Evolutionary conservation across 2,888 invertebrate species (phyloP).

Genomic region (Watsonalla binaria): DNA sequence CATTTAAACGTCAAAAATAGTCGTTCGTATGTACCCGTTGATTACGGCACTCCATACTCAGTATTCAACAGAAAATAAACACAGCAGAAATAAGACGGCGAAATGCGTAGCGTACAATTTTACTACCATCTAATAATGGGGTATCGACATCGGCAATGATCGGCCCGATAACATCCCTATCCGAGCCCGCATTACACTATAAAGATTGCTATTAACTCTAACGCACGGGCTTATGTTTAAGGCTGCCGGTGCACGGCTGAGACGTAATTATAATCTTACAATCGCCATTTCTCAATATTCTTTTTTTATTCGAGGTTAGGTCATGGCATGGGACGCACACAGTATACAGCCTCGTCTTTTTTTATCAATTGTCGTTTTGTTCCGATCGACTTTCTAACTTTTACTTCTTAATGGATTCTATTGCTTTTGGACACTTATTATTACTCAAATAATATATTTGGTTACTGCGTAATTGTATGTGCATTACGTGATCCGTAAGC

Average conservation of each 20-base stretch:
- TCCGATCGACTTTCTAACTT: conserved; percentile 57
- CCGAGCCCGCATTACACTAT: conserved; percentile 58
- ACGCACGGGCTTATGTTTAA: conserved; percentile 55
- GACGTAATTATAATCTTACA: conserved; percentile 65
- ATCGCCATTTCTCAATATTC: conserved; percentile 53
- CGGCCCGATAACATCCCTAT: conserved; percentile 58
- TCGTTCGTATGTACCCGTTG: conserved; percentile 2
- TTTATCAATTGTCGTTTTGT: conserved; percentile 58
- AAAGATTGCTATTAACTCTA: conserved; percentile 76
- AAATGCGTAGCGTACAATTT: conserved; percentile 34
- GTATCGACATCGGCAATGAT: conserved; percentile 59
- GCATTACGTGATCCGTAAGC: neutral
- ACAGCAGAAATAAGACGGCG: conserved; percentile 19
- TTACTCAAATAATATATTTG: conserved; percentile 22
- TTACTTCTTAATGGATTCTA: conserved; percentile 50
- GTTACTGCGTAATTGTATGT: neutral
- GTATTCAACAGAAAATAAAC: conserved; percentile 13
- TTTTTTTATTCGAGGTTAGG: conserved; percentile 51
- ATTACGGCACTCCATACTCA: conserved; percentile 15
- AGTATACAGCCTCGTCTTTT: conserved; percentile 28
- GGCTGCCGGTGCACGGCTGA: conserved; percentile 62
- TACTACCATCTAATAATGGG: conserved; percentile 39
- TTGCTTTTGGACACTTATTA: conserved; percentile 38
- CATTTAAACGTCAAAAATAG: neutral
- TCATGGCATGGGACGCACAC: conserved; percentile 33